These are phyloP conservation scores for Siderastrea siderea DNA, from an alignment of 92 coral and sea anemone species.

Conservation along the genomic window DNA sequence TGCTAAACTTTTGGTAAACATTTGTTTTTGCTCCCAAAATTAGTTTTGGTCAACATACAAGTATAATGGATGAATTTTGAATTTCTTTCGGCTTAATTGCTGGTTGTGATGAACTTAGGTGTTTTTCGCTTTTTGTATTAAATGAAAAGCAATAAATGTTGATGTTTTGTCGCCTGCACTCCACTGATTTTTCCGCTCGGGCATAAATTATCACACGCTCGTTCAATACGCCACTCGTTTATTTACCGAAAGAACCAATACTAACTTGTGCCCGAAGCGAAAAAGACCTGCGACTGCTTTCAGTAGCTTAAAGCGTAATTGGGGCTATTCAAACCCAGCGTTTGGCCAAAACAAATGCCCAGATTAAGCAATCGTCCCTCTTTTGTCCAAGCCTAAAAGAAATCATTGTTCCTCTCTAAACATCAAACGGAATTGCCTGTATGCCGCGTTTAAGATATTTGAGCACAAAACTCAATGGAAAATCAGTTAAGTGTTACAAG, in stretches of 20 bases:
- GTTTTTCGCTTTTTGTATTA: not conserved
- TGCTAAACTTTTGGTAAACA: constrained; percentile 29
- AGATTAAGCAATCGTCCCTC: constrained; percentile 87
- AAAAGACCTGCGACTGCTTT: constrained; percentile 15
- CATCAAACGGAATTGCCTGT: constrained; percentile 86
- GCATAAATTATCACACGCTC: constrained; percentile 33
- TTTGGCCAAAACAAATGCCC: constrained; percentile 70
- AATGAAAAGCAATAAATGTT: constrained; percentile 6
- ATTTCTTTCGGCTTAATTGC: constrained; percentile 1
- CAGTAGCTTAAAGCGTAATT: constrained; percentile 23
- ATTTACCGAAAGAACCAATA: constrained; percentile 47
- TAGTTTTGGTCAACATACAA: constrained; percentile 22
- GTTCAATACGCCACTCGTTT: constrained; percentile 27
- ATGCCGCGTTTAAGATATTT: constrained; percentile 71
- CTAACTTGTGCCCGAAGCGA: constrained; percentile 39
- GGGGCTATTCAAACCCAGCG: constrained; percentile 18
- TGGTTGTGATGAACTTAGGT: not conserved
- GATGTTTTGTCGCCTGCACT: not conserved
- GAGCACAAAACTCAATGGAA: constrained; percentile 17
- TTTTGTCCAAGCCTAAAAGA: constrained; percentile 78
- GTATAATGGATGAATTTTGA: not conserved
- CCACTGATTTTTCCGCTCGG: not conserved
- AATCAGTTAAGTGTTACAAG: not conserved
- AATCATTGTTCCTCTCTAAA: constrained; percentile 74
- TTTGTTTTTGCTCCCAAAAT: constrained; percentile 31